These are phyloP conservation scores for Ochotona princeps DNA, from an alignment of 2,113 vertebrate species.

Conservation along the genomic window DNA sequence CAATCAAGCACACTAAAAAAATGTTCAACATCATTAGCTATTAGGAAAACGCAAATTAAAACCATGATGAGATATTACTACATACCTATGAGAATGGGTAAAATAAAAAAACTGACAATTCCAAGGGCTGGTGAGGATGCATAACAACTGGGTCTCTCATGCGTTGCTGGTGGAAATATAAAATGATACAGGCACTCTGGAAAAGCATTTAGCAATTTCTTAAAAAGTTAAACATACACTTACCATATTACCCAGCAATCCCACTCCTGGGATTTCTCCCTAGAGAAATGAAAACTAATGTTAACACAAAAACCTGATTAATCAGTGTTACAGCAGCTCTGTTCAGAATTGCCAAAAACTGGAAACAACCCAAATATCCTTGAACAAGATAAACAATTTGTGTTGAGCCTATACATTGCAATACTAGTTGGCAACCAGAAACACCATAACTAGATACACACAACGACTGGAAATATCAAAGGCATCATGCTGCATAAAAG, in stretches of 20 bases:
- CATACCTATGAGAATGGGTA: constrained; percentile 15
- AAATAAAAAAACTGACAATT: constrained; percentile 18
- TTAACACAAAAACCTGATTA: constrained; percentile 32
- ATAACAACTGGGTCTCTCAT: neutral
- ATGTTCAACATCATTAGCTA: neutral
- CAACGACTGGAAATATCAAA: constrained; percentile 16
- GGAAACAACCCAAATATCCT: constrained; percentile 33
- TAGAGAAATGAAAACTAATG: constrained; percentile 53
- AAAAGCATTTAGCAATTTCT: constrained; percentile 31
- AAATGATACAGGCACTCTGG: neutral
- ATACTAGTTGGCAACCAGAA: constrained; percentile 24
- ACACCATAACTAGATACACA: neutral
- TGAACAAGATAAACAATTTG: constrained; percentile 34
- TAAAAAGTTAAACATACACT: constrained; percentile 53
- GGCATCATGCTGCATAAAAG: constrained; percentile 12
- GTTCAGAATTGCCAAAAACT: neutral
- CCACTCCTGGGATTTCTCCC: constrained; percentile 50
- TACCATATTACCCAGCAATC: constrained; percentile 55
- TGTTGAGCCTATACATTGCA: neutral
- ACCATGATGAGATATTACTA: neutral
- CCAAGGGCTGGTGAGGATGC: neutral
- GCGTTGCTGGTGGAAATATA: neutral
- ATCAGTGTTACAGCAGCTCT: constrained; percentile 26
- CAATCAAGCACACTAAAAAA: constrained; percentile 13
- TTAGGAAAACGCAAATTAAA: constrained; percentile 48